These are phyloP conservation scores for Neodiprion lecontei DNA, from an alignment of 1,140 invertebrate genomes.

Conservation along the genomic window DNA sequence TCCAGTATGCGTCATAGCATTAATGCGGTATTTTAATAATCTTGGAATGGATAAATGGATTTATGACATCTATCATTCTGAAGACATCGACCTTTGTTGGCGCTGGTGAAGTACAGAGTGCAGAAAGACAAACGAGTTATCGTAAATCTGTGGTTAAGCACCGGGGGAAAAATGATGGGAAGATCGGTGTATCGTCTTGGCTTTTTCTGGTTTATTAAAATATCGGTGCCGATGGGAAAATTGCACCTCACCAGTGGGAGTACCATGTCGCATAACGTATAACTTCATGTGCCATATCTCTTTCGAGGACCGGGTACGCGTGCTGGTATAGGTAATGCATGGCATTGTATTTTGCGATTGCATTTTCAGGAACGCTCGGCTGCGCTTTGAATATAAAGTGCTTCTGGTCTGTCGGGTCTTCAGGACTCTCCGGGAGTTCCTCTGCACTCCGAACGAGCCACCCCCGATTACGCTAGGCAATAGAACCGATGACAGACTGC, in stretches of 20 bases:
- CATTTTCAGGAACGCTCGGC: conserved; percentile 58
- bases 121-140: no score
- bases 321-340: conserved; percentile 47
- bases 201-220: no score
- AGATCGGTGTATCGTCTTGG: no score
- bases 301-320: conserved; percentile 35
- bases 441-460: background rate
- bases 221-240: no score
- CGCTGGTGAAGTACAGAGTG: no score
- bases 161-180: no score
- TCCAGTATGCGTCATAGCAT: no score
- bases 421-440: conserved; percentile 1
- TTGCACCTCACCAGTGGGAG: background rate
- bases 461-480: background rate
- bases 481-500: background rate
- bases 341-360: conserved; percentile 60
- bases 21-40: no score
- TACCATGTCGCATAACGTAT: conserved; percentile 54
- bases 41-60: no score
- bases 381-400: conserved; percentile 58
- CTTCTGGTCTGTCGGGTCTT: conserved; percentile 18
- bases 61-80: no score
- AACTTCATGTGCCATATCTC: conserved; percentile 58
- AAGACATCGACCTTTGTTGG: no score
- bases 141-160: no score